Percentiles rank a stretch among this genome's conserved stretches.
Evolutionary conservation across 2,113 vertebrate genomes (phyloP).

Genomic region (Toxotes chatareus): DNA sequence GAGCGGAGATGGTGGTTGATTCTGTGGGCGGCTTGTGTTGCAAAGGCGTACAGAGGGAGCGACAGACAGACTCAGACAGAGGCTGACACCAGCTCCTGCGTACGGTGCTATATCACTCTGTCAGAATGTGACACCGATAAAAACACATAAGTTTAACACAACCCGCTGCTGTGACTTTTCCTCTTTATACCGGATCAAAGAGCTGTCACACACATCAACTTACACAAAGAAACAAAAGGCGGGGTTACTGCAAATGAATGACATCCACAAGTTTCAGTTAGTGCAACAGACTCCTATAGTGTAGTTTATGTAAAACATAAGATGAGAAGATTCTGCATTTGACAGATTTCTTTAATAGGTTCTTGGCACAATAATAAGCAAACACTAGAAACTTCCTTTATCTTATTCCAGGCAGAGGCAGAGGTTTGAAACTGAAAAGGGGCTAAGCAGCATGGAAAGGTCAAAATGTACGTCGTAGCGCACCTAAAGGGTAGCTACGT

Average conservation of each 20-base stretch:
- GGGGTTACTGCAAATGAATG: slow-evolving; percentile 3
- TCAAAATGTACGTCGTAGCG: slow-evolving; percentile 39
- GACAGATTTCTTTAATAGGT: slow-evolving; percentile 1
- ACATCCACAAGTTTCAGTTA: background rate
- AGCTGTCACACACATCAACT: slow-evolving; percentile 16
- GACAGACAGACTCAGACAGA: slow-evolving; percentile 50
- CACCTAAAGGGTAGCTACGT: slow-evolving; percentile 25
- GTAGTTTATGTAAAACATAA: background rate
- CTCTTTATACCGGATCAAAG: slow-evolving; percentile 40
- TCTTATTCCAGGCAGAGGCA: slow-evolving; percentile 18
- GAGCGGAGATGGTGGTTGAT: slow-evolving; percentile 50
- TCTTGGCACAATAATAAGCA: slow-evolving; percentile 19
- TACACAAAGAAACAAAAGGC: background rate
- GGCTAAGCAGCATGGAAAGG: slow-evolving; percentile 49
- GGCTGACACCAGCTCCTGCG: slow-evolving; percentile 41
- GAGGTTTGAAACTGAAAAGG: slow-evolving; percentile 13
- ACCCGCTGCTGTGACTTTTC: background rate
- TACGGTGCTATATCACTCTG: slow-evolving; percentile 28
- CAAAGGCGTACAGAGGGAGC: slow-evolving; percentile 43
- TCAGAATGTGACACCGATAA: slow-evolving; percentile 37
- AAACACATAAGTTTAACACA: slow-evolving; percentile 34
- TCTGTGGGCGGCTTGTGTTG: slow-evolving; percentile 63
- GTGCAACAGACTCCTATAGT: background rate
- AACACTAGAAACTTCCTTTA: slow-evolving; percentile 6
- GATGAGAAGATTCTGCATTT: background rate